Evolutionary conservation across 2,113 vertebrate genomes (phyloP).

Genomic region (Antechinus flavipes): DNA sequence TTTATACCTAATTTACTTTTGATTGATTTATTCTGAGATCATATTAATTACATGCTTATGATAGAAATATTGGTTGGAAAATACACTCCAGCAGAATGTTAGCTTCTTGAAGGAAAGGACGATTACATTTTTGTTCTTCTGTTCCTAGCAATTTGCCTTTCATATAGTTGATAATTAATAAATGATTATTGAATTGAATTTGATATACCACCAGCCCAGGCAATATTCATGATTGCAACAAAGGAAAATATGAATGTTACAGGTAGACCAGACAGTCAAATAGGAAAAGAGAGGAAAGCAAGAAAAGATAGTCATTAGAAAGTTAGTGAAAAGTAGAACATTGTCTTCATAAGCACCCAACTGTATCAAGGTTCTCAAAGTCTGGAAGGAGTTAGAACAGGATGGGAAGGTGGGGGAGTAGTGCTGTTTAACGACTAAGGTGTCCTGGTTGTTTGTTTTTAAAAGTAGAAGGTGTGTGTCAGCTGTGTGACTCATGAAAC

Average conservation of each 20-base stretch:
- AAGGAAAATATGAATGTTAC: not conserved
- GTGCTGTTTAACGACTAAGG: not conserved
- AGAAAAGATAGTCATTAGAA: slow-evolving; percentile 20
- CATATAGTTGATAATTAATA: not conserved
- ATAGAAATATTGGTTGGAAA: not conserved
- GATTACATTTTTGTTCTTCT: not conserved
- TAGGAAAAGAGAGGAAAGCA: slow-evolving; percentile 18
- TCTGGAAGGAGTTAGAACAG: not conserved
- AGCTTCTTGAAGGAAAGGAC: not conserved
- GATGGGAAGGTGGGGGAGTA: not conserved
- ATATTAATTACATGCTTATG: not conserved
- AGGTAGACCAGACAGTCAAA: not conserved
- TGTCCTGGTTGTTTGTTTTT: slow-evolving; percentile 51
- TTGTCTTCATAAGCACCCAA: not conserved
- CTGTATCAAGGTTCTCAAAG: slow-evolving; percentile 17
- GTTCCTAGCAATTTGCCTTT: not conserved
- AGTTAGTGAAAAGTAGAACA: not conserved
- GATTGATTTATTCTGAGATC: not conserved
- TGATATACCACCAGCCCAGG: not conserved
- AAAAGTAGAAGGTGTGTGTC: slow-evolving; percentile 67
- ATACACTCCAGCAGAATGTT: not conserved
- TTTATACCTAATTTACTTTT: not conserved
- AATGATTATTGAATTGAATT: not conserved
- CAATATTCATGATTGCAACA: not conserved
- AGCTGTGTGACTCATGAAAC: slow-evolving; percentile 59